Evolutionary conservation across 2,113 vertebrate species (phyloP).

Genomic region (Amphiprion percula): DNA sequence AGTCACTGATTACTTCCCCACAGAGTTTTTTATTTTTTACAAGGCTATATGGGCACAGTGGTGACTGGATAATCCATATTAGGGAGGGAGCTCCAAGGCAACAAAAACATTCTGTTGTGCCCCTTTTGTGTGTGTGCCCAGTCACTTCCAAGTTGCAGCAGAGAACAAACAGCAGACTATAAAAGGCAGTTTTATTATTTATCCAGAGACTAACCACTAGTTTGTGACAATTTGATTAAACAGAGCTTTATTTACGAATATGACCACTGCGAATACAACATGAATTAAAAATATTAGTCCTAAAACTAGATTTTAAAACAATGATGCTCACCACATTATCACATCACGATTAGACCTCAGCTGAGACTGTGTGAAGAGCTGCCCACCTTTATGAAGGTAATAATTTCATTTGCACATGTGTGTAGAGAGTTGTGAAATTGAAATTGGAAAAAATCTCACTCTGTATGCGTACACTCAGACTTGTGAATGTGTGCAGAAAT

Average conservation of each 20-base stretch:
- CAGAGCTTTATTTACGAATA: slow-evolving; percentile 17
- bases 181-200: slow-evolving; percentile 37
- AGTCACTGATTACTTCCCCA: slow-evolving; percentile 13
- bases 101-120: background rate
- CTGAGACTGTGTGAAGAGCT: too few species aligned
- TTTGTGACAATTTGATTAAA: slow-evolving; percentile 1
- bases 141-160: background rate
- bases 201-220: slow-evolving; percentile 8
- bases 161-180: slow-evolving; percentile 20
- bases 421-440: too few species aligned
- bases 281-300: background rate
- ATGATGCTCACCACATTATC: background rate
- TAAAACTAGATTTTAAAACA: background rate
- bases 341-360: too few species aligned
- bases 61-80: slow-evolving; percentile 11
- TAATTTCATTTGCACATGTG: too few species aligned
- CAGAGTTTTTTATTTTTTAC: background rate
- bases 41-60: slow-evolving; percentile 1
- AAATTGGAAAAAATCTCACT: too few species aligned
- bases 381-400: too few species aligned
- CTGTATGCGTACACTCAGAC: too few species aligned
- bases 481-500: too few species aligned
- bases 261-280: background rate
- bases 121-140: slow-evolving; percentile 27
- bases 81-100: background rate